Percentiles rank a stretch among this genome's conserved stretches.
These are phyloP conservation scores for Cerceris ruficornis DNA, from an alignment of 2,888 invertebrate genomes.

Conservation along the genomic window DNA sequence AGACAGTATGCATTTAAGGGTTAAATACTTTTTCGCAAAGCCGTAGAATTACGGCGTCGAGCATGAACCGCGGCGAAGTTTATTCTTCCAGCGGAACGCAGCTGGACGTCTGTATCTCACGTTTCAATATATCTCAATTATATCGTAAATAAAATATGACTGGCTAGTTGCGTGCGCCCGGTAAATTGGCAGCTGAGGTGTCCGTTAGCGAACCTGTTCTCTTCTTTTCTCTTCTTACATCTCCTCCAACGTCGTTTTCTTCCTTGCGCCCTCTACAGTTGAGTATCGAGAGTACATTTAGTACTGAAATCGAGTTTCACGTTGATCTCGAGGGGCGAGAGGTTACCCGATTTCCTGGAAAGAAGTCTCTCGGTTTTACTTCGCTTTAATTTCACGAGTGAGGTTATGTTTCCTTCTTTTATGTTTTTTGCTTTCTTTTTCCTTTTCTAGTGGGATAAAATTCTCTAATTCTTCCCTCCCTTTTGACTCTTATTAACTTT, in stretches of 20 bases:
- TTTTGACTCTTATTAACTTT: too few relatives aligned
- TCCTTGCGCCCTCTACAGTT: constrained; percentile 26
- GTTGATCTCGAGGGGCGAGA: neutral
- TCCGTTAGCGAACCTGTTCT: constrained; percentile 69
- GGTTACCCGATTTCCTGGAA: neutral
- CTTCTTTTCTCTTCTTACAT: constrained; percentile 16
- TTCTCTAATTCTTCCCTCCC: too few relatives aligned
- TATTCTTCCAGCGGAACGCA: constrained; percentile 64
- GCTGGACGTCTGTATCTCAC: constrained; percentile 74
- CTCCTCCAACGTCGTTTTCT: neutral
- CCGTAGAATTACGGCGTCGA: constrained; percentile 64
- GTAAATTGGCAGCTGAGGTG: constrained; percentile 74
- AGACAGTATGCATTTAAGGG: too few relatives aligned
- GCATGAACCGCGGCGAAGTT: constrained; percentile 44
- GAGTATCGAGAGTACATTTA: constrained; percentile 34
- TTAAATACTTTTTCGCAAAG: constrained; percentile 57
- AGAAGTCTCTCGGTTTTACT: too few relatives aligned
- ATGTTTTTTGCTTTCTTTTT: too few relatives aligned
- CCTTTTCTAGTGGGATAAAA: too few relatives aligned
- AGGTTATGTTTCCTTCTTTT: too few relatives aligned
- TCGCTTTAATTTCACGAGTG: too few relatives aligned
- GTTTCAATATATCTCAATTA: constrained; percentile 79
- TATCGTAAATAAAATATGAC: constrained; percentile 79
- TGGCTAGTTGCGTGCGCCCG: constrained; percentile 74
- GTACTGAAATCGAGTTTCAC: constrained; percentile 25